Conservation (phyloP, 2,888 invertebrate species). For the Oligia strigilis region DNA sequence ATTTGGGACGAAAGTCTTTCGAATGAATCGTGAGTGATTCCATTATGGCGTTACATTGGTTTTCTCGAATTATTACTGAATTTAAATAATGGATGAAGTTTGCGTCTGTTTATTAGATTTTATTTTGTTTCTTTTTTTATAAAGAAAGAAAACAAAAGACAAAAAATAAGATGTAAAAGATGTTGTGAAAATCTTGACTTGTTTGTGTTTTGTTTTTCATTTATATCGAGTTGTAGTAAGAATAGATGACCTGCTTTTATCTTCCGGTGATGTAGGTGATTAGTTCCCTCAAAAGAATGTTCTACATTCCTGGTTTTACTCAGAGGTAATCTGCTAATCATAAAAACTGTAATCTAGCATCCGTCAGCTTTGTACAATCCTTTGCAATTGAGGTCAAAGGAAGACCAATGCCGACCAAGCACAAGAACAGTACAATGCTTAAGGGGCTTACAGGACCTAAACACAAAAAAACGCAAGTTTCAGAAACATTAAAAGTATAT, state of each 20-base stretch:
- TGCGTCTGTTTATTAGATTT: slow-evolving; percentile 31
- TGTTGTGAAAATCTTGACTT: neutral
- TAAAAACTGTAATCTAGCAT: slow-evolving; percentile 2
- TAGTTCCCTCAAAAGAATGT: neutral
- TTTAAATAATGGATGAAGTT: slow-evolving; percentile 57
- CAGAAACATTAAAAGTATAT: too few relatives aligned
- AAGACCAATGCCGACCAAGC: neutral
- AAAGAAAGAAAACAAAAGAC: too few relatives aligned
- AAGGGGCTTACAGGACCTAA: too few relatives aligned
- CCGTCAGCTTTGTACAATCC: neutral
- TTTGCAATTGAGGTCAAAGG: too few relatives aligned
- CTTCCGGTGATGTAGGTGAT: neutral
- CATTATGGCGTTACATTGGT: slow-evolving; percentile 55
- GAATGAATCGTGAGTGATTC: slow-evolving; percentile 59
- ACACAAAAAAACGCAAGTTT: too few relatives aligned
- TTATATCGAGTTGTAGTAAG: neutral
- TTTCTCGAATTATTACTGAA: slow-evolving; percentile 46
- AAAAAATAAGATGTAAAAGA: neutral
- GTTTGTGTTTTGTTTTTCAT: neutral
- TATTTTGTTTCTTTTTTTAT: slow-evolving; percentile 4
- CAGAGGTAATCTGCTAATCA: neutral
- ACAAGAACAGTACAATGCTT: neutral
- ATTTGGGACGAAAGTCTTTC: slow-evolving; percentile 44
- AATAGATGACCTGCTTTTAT: neutral
- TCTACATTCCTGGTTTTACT: neutral